Percentiles rank a stretch among this genome's conserved stretches.
These are phyloP conservation scores for Dione juno DNA, from an alignment of 2,888 invertebrate species.

Conservation along the genomic window DNA sequence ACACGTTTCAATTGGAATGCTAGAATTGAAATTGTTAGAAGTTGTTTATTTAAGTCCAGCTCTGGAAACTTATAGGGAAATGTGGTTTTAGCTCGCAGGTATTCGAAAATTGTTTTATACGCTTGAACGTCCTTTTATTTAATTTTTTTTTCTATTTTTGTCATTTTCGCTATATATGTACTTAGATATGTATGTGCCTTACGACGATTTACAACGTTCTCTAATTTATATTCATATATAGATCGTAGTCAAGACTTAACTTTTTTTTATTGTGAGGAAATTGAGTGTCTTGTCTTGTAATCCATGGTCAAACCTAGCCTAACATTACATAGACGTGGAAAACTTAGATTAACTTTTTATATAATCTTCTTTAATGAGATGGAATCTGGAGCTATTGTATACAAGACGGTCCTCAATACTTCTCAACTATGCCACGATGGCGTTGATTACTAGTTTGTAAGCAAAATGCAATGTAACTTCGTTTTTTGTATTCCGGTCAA, in stretches of 20 bases:
- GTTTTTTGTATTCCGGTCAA: slow-evolving; percentile 38
- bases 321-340: no score
- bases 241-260: no score
- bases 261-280: no score
- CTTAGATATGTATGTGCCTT: no score
- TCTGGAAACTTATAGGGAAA: not conserved
- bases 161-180: no score
- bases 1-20: not conserved
- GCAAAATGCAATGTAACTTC: slow-evolving; percentile 22
- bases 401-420: not conserved
- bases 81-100: not conserved
- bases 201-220: no score
- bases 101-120: not conserved
- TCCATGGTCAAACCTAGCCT: no score
- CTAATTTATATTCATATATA: no score
- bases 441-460: slow-evolving; percentile 3
- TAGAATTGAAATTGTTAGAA: not conserved
- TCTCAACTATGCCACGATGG: not conserved
- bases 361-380: not conserved
- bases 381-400: not conserved
- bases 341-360: no score
- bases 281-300: no score
- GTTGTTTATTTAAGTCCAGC: not conserved
- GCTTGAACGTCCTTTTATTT: not conserved
- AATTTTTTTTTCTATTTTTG: no score